Percentiles rank a stretch among this genome's conserved stretches.
These are phyloP conservation scores for Furcula furcula DNA, from an alignment of 2,888 invertebrate genomes.

Conservation along the genomic window DNA sequence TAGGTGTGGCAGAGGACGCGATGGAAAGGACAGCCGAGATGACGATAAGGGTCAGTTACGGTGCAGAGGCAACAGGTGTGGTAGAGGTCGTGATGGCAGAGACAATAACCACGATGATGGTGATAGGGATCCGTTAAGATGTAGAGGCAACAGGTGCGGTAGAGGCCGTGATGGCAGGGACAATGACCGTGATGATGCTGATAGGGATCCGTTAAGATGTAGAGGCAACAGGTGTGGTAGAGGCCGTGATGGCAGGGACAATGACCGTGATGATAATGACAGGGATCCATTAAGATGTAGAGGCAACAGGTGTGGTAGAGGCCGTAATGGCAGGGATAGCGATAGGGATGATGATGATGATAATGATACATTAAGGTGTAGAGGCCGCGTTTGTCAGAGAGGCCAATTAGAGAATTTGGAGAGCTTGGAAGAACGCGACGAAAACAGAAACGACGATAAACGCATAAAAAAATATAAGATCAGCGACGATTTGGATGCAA, in stretches of 20 bases:
- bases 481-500: constrained; percentile 38
- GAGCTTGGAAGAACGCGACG: background rate
- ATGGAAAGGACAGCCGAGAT: background rate
- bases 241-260: background rate
- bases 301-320: constrained; percentile 10
- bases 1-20: constrained; percentile 3
- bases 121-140: background rate
- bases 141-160: background rate
- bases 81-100: background rate
- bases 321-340: background rate
- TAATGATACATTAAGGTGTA: background rate
- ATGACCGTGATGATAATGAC: background rate
- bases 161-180: background rate
- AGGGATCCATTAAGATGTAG: constrained; percentile 7
- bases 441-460: constrained; percentile 9
- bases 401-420: too few species aligned
- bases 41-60: background rate
- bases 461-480: constrained; percentile 30
- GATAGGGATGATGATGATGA: too few species aligned
- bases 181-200: background rate
- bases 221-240: background rate
- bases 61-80: background rate
- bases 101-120: background rate
- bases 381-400: background rate
- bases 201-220: background rate